Evolutionary conservation across 2,113 vertebrate species (phyloP).

Genomic region (Mohoua ochrocephala): DNA sequence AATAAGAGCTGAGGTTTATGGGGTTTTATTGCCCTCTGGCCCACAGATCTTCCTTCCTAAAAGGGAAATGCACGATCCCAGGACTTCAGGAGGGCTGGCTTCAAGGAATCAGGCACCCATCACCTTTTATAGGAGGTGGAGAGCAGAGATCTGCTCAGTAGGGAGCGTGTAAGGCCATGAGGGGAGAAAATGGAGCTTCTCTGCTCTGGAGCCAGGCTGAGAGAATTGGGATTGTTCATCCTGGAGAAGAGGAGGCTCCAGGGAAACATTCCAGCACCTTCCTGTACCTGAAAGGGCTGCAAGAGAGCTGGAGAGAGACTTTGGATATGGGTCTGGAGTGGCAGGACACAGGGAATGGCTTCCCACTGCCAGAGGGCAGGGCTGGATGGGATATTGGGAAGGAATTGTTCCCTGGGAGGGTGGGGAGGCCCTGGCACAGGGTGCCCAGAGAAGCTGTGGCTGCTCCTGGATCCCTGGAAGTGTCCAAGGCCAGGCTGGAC

Average conservation of each 20-base stretch:
- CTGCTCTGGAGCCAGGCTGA: background rate
- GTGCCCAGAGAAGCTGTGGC: background rate
- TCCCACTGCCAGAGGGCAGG: background rate
- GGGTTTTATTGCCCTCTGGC: background rate
- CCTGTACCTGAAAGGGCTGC: background rate
- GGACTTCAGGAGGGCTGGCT: background rate
- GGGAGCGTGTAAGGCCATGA: background rate
- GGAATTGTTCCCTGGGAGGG: background rate
- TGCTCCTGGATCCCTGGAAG: background rate
- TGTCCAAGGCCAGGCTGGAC: accelerated
- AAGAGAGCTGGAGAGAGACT: background rate
- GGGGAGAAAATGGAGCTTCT: background rate
- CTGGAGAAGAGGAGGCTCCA: background rate
- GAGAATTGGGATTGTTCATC: background rate
- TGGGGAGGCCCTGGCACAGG: background rate
- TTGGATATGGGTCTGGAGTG: background rate
- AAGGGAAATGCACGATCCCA: background rate
- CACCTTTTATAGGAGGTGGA: background rate
- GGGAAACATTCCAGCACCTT: background rate
- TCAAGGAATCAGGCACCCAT: background rate
- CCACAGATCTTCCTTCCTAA: background rate
- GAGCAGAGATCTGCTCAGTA: background rate
- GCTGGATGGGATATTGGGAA: background rate
- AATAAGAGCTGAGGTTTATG: background rate
- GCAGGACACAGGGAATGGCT: background rate